Conservation (phyloP, 2,888 invertebrate species). For the Archaeoteleia sp. region DNA sequence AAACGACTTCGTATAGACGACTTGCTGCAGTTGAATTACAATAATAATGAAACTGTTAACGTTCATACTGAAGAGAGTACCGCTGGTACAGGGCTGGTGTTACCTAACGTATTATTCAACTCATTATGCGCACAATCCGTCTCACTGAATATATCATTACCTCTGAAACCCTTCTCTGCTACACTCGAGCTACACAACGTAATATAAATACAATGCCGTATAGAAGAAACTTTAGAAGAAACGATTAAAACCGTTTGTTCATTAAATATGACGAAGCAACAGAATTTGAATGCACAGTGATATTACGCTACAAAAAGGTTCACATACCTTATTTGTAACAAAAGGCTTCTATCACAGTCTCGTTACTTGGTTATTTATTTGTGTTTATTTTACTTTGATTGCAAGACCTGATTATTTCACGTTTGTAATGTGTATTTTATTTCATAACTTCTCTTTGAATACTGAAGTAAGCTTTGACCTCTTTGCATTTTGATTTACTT, state of each 20-base stretch:
- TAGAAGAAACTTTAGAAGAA: slow-evolving; percentile 12
- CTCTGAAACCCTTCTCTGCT: slow-evolving; percentile 33
- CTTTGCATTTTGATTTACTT: slow-evolving; percentile 44
- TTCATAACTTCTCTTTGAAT: slow-evolving; percentile 16
- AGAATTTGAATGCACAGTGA: no score
- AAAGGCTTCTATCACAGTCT: no score
- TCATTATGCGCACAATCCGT: slow-evolving; percentile 29
- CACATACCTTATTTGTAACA: no score
- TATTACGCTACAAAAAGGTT: no score
- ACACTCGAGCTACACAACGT: slow-evolving; percentile 20
- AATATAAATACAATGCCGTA: slow-evolving; percentile 17
- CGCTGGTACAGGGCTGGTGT: slow-evolving; percentile 16
- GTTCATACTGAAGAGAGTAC: not conserved
- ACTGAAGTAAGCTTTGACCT: slow-evolving; percentile 36
- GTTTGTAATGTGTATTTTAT: slow-evolving; percentile 14
- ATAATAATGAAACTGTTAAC: no score
- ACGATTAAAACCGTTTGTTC: no score
- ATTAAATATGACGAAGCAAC: no score
- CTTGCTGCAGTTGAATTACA: no score
- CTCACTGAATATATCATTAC: slow-evolving; percentile 38
- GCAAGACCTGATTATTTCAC: slow-evolving; percentile 19
- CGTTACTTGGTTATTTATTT: slow-evolving; percentile 8
- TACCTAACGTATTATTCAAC: slow-evolving; percentile 26
- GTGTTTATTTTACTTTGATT: slow-evolving; percentile 13
- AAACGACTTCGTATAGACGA: no score